These are phyloP conservation scores for Spialia ferax DNA, from an alignment of 2,888 invertebrate genomes.

Conservation along the genomic window DNA sequence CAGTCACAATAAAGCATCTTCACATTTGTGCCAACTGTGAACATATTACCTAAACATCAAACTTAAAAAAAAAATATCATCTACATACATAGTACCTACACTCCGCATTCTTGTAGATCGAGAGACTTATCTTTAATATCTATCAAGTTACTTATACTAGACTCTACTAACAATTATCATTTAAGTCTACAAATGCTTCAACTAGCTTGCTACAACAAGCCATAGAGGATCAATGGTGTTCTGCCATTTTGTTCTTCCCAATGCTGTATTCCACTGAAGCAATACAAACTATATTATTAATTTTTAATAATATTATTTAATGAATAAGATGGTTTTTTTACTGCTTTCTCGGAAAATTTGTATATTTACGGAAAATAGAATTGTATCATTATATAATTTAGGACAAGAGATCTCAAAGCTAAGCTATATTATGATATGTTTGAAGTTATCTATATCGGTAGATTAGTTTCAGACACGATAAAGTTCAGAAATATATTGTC, in stretches of 20 bases:
- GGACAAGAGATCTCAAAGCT: constrained; percentile 6
- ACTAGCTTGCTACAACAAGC: constrained; percentile 84
- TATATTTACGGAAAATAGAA: constrained; percentile 24
- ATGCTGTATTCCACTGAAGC: constrained; percentile 3
- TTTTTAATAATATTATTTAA: neutral
- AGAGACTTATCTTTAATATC: constrained; percentile 26
- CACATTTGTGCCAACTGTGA: constrained; percentile 42
- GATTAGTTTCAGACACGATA: neutral
- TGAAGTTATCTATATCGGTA: constrained; percentile 5
- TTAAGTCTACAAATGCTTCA: constrained; percentile 84
- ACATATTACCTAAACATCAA: constrained; percentile 50
- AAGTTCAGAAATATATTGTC: constrained; percentile 8
- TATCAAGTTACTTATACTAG: constrained; percentile 42
- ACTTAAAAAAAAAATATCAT: constrained; percentile 48
- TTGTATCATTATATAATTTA: neutral
- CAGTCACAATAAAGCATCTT: constrained; percentile 20
- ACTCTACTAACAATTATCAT: constrained; percentile 67
- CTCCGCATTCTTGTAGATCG: constrained; percentile 26
- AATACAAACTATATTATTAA: constrained; percentile 9
- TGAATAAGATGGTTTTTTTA: neutral
- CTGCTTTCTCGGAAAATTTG: constrained; percentile 1
- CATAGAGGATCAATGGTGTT: constrained; percentile 54
- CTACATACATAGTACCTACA: constrained; percentile 22
- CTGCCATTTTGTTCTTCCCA: constrained; percentile 8
- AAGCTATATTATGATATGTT: constrained; percentile 22